Evolutionary conservation across 2,888 invertebrate species (phyloP).

Genomic region (Pollenia angustigena): DNA sequence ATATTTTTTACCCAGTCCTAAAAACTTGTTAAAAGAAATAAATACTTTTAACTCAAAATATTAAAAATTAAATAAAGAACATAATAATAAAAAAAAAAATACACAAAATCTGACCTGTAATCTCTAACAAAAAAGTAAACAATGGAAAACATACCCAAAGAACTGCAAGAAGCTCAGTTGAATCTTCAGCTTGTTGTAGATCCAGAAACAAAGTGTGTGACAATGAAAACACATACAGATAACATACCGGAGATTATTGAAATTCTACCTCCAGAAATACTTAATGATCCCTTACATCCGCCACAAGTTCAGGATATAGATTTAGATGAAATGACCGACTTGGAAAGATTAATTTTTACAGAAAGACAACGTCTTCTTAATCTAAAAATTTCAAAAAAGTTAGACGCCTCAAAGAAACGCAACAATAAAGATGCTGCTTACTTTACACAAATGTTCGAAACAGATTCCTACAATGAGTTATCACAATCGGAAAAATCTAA

Average conservation of each 20-base stretch:
- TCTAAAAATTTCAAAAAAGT: not conserved
- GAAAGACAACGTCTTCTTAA: conserved; percentile 51
- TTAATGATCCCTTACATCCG: conserved; percentile 46
- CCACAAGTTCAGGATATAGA: not conserved
- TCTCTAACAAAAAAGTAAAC: not conserved
- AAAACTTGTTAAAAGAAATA: too few species aligned
- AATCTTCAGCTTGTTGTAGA: conserved; percentile 42
- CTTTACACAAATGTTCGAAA: not conserved
- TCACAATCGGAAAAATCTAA: conserved; percentile 39
- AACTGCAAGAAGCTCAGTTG: conserved; percentile 58
- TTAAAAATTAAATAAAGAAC: too few species aligned
- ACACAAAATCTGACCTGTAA: not conserved
- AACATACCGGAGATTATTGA: not conserved
- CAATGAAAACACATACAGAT: conserved; percentile 38
- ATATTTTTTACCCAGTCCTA: too few species aligned
- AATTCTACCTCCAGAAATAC: not conserved
- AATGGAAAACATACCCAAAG: conserved; percentile 48
- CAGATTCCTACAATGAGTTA: conserved; percentile 1
- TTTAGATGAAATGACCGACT: conserved; percentile 47
- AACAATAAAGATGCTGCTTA: not conserved
- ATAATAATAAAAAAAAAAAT: too few species aligned
- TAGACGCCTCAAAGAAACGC: not conserved
- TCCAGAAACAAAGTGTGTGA: conserved; percentile 45
- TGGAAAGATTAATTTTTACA: conserved; percentile 45
- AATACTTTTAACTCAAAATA: too few species aligned